Evolutionary conservation across 1,140 invertebrate genomes (phyloP), one percentile per base, ranked within the genome.

Genomic region (Diachasmimorpha longicaudata): DNA sequence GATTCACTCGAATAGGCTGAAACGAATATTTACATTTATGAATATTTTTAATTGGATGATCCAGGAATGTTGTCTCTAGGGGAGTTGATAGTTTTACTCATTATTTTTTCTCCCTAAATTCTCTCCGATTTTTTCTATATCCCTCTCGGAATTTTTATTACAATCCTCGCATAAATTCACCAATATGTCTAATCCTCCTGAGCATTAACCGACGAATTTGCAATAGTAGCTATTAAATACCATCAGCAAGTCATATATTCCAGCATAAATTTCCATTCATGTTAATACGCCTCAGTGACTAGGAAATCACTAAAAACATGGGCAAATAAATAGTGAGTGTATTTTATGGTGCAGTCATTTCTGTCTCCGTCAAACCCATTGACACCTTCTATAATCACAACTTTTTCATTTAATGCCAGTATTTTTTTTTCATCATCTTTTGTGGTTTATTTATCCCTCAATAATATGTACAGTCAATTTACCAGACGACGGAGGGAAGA

Each of bases 11-110:
- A 75, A 75, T 75, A 69, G 73, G 73, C 68, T 44, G 39, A 21
- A 42, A 31, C 21, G 31, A 31, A 21, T 14, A 69, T 69, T 75
- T 66, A 44, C 73, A 75, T 75, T 75, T 75, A 75, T 75, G 73
- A 66, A 67, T 75, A 75, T 75, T 37, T 75, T 66, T 75, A 75
- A 75, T 75, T 75, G 73, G 73, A 75, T 66, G 66, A 46, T 39
- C n/a, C 55, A 13, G 72, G 44, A 69, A 72, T 72, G 70, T 48
- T n/a, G 70, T 36, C 31, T 52, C 31, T 66, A 23, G 4, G 25
- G 31, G 31, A 25, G 70, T 23, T 37, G 25, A 73, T 55, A 39
- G 13, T 5, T 52, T 9, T 4, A 52, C 4, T 25, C 42, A 14
- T 21, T 13, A 10, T 36, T 37, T 31, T 69, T 75, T 69, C 48